These are phyloP conservation scores for Seriola rivoliana DNA, from an alignment of 2,113 vertebrate species.

Conservation along the genomic window DNA sequence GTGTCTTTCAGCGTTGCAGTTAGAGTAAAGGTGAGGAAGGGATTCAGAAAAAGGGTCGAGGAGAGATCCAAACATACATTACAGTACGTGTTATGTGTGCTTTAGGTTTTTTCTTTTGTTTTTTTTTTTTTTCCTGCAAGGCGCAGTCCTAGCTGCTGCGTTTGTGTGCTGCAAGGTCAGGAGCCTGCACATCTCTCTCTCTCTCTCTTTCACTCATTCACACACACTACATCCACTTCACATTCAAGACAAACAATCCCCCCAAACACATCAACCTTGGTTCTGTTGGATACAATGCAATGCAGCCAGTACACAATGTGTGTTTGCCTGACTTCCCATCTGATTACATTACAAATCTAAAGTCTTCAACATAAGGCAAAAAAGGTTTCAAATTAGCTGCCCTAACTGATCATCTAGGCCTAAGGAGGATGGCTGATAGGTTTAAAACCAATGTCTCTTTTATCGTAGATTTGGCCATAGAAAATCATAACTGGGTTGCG, in stretches of 20 bases:
- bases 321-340: conserved; percentile 43
- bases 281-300: conserved; percentile 57
- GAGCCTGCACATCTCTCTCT: conserved; percentile 40
- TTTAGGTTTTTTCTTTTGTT: conserved; percentile 49
- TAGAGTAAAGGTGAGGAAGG: conserved; percentile 13
- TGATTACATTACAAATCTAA: conserved; percentile 41
- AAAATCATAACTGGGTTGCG: conserved; percentile 73
- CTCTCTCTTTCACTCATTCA: conserved; percentile 33
- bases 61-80: conserved; percentile 67
- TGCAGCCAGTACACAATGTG: conserved; percentile 57
- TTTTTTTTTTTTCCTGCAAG: conserved; percentile 46
- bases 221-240: conserved; percentile 33
- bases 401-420: conserved; percentile 76
- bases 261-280: conserved; percentile 56
- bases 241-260: conserved; percentile 52
- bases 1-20: conserved; percentile 72
- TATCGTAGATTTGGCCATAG: conserved; percentile 65
- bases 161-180: conserved; percentile 72
- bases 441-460: conserved; percentile 23
- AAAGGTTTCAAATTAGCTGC: conserved; percentile 78
- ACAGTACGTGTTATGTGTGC: conserved; percentile 76
- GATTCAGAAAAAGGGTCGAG: conserved; percentile 1
- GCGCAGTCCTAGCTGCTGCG: conserved; percentile 64
- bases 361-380: conserved; percentile 77
- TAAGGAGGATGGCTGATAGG: conserved; percentile 58